Percentiles rank a stretch among this genome's conserved stretches.
Evolutionary conservation across 2,113 vertebrate genomes (phyloP).

Genomic region (Grammomys dolichurus): DNA sequence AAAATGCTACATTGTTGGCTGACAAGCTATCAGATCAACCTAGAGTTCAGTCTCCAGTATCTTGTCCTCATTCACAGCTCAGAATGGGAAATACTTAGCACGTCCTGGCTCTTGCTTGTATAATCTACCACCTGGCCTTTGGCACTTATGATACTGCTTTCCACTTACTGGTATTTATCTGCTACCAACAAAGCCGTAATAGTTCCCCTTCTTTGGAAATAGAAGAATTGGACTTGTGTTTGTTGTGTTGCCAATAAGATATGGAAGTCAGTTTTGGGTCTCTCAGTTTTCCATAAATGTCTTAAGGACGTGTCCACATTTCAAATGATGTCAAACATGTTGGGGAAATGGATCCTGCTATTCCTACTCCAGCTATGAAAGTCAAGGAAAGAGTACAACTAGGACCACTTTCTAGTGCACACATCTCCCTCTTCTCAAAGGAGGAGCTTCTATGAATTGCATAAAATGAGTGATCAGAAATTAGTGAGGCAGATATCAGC

Average conservation of each 20-base stretch:
- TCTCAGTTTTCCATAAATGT: constrained; percentile 48
- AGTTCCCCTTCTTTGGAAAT: constrained; percentile 27
- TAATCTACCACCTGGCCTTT: constrained; percentile 75
- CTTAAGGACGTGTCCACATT: not conserved
- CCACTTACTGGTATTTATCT: constrained; percentile 23
- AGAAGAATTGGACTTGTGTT: constrained; percentile 37
- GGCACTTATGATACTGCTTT: constrained; percentile 34
- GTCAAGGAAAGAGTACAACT: not conserved
- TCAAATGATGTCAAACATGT: constrained; percentile 13
- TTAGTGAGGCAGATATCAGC: constrained; percentile 65
- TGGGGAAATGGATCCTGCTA: not conserved
- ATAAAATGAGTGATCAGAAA: constrained; percentile 71
- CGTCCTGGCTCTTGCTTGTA: constrained; percentile 61
- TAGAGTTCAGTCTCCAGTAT: constrained; percentile 61
- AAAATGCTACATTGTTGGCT: constrained; percentile 70
- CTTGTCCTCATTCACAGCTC: constrained; percentile 70
- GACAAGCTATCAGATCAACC: constrained; percentile 73
- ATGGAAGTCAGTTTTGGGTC: constrained; percentile 36
- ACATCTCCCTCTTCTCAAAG: not conserved
- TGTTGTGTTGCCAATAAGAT: constrained; percentile 14
- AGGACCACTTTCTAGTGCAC: constrained; percentile 24
- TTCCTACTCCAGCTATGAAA: not conserved
- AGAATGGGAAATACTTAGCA: constrained; percentile 55
- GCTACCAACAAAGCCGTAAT: constrained; percentile 62
- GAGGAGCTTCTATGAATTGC: constrained; percentile 50